These are phyloP conservation scores for Lochmaea capreae DNA, from an alignment of 2,888 invertebrate genomes.

Conservation along the genomic window DNA sequence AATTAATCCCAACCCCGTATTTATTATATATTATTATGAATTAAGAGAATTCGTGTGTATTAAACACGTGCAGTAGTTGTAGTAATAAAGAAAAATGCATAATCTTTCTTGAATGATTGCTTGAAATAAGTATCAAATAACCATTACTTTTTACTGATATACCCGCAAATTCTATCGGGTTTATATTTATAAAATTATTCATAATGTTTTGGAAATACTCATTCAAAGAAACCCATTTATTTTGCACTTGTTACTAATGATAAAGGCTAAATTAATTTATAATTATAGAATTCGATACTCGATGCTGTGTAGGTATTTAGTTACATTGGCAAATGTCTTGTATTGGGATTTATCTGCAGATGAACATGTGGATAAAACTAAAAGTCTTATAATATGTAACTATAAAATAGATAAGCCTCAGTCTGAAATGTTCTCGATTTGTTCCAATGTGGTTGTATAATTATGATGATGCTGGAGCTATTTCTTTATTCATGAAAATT, in stretches of 20 bases:
- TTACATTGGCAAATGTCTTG: conserved; percentile 8
- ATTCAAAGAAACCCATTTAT: conserved; percentile 4
- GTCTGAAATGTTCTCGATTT: background rate
- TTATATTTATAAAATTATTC: background rate
- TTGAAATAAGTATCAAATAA: background rate
- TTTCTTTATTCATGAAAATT: no score
- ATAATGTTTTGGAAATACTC: background rate
- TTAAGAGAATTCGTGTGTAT: no score
- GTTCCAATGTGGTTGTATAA: background rate
- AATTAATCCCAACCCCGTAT: no score
- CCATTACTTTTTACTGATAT: background rate
- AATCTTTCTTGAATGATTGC: background rate
- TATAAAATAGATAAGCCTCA: conserved; percentile 9
- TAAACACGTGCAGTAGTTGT: background rate
- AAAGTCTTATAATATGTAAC: background rate
- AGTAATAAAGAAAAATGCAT: background rate
- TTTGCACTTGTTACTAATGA: background rate
- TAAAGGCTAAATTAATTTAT: conserved; percentile 11
- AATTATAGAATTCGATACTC: background rate
- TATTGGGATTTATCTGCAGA: conserved; percentile 10
- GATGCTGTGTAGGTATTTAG: background rate
- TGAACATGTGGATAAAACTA: conserved; percentile 4
- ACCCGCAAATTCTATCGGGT: background rate
- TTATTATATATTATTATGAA: no score
- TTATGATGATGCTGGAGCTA: background rate